Percentiles rank a stretch among this genome's conserved stretches.
Evolutionary conservation across 1,140 invertebrate genomes (phyloP).

Genomic region (Drosophila seguyi): DNA sequence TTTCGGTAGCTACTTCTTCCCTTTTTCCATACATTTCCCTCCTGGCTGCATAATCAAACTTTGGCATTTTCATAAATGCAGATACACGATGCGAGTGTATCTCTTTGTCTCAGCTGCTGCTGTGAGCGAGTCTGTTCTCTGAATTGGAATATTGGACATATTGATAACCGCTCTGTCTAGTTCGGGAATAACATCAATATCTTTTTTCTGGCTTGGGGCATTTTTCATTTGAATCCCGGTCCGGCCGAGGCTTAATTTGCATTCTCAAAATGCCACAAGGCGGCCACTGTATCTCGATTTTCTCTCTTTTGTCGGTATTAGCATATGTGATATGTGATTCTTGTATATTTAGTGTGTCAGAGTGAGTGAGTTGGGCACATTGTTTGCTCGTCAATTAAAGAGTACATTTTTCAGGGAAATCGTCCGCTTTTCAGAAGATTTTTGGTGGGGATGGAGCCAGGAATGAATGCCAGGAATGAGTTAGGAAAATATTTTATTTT

Average conservation of each 20-base stretch:
- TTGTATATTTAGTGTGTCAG: constrained; percentile 43
- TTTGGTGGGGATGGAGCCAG: not conserved
- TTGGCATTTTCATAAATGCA: constrained; percentile 72
- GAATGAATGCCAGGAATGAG: too few relatives aligned
- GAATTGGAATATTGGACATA: constrained; percentile 63
- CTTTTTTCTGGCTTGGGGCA: constrained; percentile 33
- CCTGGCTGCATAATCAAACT: constrained; percentile 67
- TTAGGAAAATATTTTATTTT: not conserved
- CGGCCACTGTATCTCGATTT: constrained; percentile 10
- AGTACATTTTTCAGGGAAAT: constrained; percentile 9
- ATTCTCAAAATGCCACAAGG: constrained; percentile 45
- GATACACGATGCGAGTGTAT: constrained; percentile 44
- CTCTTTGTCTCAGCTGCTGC: constrained; percentile 49
- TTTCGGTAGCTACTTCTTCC: constrained; percentile 60
- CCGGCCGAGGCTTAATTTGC: constrained; percentile 62
- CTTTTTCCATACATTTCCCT: constrained; percentile 1
- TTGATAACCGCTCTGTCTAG: constrained; percentile 38
- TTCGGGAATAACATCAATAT: constrained; percentile 43
- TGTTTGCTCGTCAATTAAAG: constrained; percentile 66
- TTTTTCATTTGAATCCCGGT: constrained; percentile 48
- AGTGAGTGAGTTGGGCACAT: constrained; percentile 6
- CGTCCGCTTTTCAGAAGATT: not conserved
- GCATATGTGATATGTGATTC: constrained; percentile 57
- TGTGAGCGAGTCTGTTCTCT: constrained; percentile 28
- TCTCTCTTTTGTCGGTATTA: constrained; percentile 41